A percentile compares a stretch with the other conserved stretches of the same genome.
Evolutionary conservation across 2,888 invertebrate species (phyloP).

Genomic region (Spisula subtruncata): DNA sequence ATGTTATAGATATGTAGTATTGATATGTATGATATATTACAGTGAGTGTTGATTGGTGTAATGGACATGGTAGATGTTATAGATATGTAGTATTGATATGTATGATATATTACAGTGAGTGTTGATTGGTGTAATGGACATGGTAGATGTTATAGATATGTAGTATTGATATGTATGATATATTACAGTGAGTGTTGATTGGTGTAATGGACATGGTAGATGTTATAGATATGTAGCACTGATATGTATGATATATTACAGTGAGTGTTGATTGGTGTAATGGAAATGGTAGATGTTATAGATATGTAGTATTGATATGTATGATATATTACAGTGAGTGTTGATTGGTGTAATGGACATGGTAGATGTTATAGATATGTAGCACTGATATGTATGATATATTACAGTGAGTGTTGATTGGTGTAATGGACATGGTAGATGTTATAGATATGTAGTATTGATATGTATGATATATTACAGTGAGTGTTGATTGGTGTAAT

Average conservation of each 20-base stretch:
- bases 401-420: conserved; percentile 61
- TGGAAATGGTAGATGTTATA: conserved; percentile 65
- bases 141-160: conserved; percentile 67
- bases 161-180: not conserved
- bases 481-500: conserved; percentile 61
- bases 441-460: conserved; percentile 66
- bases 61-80: conserved; percentile 65
- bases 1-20: conserved; percentile 67
- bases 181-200: conserved; percentile 60
- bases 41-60: conserved; percentile 65
- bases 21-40: conserved; percentile 25
- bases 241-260: conserved; percentile 38
- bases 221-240: conserved; percentile 69
- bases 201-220: conserved; percentile 65
- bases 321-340: conserved; percentile 53
- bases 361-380: conserved; percentile 67
- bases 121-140: conserved; percentile 64
- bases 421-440: conserved; percentile 66
- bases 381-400: not conserved
- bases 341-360: conserved; percentile 64
- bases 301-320: conserved; percentile 56
- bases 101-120: conserved; percentile 52
- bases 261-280: conserved; percentile 63
- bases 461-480: conserved; percentile 47
- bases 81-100: conserved; percentile 58